Evolutionary conservation across 2,888 invertebrate genomes (phyloP), one percentile per base, ranked within the genome.

Genomic region (Omphaloscelis lunosa): DNA sequence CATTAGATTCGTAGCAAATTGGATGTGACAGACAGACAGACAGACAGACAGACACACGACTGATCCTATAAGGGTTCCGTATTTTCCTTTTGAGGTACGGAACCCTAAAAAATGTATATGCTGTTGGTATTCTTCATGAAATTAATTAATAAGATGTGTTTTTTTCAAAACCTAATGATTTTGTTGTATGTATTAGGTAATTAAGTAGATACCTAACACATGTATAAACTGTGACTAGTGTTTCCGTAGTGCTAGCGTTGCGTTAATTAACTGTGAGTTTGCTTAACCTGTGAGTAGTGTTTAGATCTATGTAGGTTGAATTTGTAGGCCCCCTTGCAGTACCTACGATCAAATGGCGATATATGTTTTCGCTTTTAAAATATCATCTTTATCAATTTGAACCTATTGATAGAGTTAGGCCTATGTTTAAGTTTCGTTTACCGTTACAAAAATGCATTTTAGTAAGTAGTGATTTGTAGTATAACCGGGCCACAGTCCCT

Each of bases 231-330:
- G 62, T 67, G 56, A 29, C 56, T 12, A 75, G 56, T 75, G 62
- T 79, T 80, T 72, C 65, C 62, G 53, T 56, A 23, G 80, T 29
- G 29, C 56, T 45, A 53, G 59, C 41, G 56, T 80, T 79, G 20
- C 23, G 41, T 80, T 79, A 79, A 79, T 79, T 79, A 79, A 80
- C 61, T 8, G 66, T 56, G n/a, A 51, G 74, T 62, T 80, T 74
- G 29, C 66, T 62, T 79, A 79, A 74, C 80, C 62, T 48, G 59
- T 79, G 29, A 67, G 48, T 67, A n/a, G 39, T 27, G 56, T 34
- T 80, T 68, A 67, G 20, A 58, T 23, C 11, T 51, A 27, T n/a
- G 29, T 56, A 59, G 51, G 29, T 56, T 29, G 27, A 23, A 59
- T 23, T n/a, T 53, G 45, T 29, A 29, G 15, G 45, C n/a, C 7